phyloP scores from a whole-genome alignment of 2,888 invertebrate species.

The Nowickia ferox region DNA sequence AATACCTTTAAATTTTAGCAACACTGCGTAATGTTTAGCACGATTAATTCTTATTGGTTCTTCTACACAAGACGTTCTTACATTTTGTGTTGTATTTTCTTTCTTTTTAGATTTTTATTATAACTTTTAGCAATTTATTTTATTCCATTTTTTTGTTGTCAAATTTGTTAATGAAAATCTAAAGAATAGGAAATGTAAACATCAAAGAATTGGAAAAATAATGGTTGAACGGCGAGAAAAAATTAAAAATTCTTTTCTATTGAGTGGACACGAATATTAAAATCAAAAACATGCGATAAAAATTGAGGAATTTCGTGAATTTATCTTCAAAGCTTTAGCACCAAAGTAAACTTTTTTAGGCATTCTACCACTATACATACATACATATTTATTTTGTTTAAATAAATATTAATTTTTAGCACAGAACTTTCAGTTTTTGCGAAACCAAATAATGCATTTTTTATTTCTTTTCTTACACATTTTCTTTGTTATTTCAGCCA shows the following conservation, averaged over 20 bases:
- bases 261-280: conserved; percentile 54
- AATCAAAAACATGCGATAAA: conserved; percentile 41
- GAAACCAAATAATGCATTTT: conserved; percentile 11
- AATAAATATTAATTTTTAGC: conserved; percentile 17
- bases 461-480: conserved; percentile 37
- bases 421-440: not conserved
- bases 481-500: conserved; percentile 19
- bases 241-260: conserved; percentile 66
- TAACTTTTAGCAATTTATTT: conserved; percentile 12
- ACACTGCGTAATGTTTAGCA: conserved; percentile 32
- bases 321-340: conserved; percentile 10
- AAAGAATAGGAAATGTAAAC: conserved; percentile 17
- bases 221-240: conserved; percentile 35
- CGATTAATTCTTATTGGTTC: conserved; percentile 58
- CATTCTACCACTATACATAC: not conserved
- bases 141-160: not conserved
- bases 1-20: too few relatives aligned
- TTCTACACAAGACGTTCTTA: conserved; percentile 43
- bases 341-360: conserved; percentile 3
- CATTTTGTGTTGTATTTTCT: conserved; percentile 15
- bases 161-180: not conserved
- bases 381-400: not conserved
- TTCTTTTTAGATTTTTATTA: not conserved
- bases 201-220: conserved; percentile 25
- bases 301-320: conserved; percentile 11